phyloP scores from a whole-genome alignment of 1,140 invertebrate genomes.

The Drosophila insularis region DNA sequence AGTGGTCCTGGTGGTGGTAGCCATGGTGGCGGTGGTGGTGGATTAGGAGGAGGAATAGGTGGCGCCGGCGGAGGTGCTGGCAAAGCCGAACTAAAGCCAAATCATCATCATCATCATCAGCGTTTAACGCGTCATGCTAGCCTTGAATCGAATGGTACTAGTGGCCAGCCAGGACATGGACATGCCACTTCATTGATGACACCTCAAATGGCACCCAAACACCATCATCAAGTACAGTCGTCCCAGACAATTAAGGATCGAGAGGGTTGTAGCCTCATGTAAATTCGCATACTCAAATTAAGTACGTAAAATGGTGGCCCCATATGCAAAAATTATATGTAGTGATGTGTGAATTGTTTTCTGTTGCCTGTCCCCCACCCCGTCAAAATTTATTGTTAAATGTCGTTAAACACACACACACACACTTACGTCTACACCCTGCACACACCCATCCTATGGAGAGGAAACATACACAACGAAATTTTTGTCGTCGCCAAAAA shows the following conservation, averaged over 20 bases:
- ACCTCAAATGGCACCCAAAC: slow-evolving; percentile 55
- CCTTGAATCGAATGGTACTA: slow-evolving; percentile 57
- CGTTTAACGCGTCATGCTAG: slow-evolving; percentile 66
- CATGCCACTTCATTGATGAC: slow-evolving; percentile 39
- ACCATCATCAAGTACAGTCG: slow-evolving; percentile 38
- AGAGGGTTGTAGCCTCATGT: slow-evolving; percentile 62
- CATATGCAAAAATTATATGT: no score
- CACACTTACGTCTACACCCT: no score
- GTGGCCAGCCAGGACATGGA: slow-evolving; percentile 8
- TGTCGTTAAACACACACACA: slow-evolving; percentile 42
- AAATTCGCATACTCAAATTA: slow-evolving; percentile 63
- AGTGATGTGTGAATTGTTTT: slow-evolving; percentile 33
- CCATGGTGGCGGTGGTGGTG: no score
- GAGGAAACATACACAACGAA: slow-evolving; percentile 48
- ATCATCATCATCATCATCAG: slow-evolving; percentile 54
- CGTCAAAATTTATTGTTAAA: slow-evolving; percentile 50
- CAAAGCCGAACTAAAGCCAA: slow-evolving; percentile 35
- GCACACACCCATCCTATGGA: background rate
- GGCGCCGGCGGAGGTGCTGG: slow-evolving; percentile 3
- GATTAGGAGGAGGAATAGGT: slow-evolving; percentile 20
- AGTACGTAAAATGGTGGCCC: slow-evolving; percentile 42
- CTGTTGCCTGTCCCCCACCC: slow-evolving; percentile 16
- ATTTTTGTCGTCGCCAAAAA: slow-evolving; percentile 24
- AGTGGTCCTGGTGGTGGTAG: slow-evolving; percentile 23
- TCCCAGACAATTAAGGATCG: slow-evolving; percentile 52